These are phyloP conservation scores for Otocyon megalotis DNA, from an alignment of 2,113 vertebrate species.

Conservation along the genomic window DNA sequence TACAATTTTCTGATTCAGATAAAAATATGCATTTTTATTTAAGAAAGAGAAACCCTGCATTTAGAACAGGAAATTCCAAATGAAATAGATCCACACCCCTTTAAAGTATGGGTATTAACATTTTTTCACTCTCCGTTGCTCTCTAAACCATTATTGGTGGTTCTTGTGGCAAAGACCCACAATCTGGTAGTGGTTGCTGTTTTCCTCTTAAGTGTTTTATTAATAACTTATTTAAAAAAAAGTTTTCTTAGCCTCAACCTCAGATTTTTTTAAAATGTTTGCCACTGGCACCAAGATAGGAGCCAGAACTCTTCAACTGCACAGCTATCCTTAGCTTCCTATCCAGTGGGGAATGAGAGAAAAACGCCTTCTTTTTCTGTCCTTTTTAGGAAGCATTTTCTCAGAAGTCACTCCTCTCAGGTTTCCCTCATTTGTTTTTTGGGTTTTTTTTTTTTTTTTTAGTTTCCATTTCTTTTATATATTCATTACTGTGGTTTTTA, in stretches of 20 bases:
- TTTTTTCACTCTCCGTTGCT: constrained; percentile 58
- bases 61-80: constrained; percentile 75
- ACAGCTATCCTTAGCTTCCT: not conserved
- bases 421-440: constrained; percentile 11
- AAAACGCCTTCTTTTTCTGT: not conserved
- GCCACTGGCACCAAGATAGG: not conserved
- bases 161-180: constrained; percentile 60
- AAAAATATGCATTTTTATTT: constrained; percentile 48
- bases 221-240: constrained; percentile 66
- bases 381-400: not conserved
- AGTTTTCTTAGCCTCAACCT: constrained; percentile 31
- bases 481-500: too few relatives aligned
- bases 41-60: constrained; percentile 59
- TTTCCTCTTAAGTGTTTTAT: constrained; percentile 52
- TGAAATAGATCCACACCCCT: constrained; percentile 59
- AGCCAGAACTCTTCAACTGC: not conserved
- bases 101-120: constrained; percentile 65
- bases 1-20: constrained; percentile 54
- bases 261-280: not conserved
- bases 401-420: not conserved
- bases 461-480: too few relatives aligned
- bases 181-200: constrained; percentile 53
- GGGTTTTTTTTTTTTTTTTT: too few relatives aligned
- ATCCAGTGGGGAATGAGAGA: not conserved
- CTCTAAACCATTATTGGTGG: constrained; percentile 51